Evolutionary conservation across 2,113 vertebrate genomes (phyloP), one percentile per base, ranked within the genome.

Genomic region (Oreamnos americanus): DNA sequence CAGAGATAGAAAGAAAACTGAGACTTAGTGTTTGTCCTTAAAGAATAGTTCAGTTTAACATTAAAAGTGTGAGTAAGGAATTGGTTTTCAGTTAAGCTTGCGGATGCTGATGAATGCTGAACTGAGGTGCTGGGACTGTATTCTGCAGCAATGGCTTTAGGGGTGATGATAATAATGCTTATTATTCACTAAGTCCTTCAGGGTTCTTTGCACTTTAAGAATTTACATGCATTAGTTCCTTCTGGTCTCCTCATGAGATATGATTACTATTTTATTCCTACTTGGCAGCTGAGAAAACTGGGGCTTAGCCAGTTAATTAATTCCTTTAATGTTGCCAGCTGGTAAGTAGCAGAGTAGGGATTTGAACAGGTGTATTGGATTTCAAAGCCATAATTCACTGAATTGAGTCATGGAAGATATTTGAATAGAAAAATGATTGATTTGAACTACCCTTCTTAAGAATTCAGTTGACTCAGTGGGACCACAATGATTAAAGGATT

Each of bases 271-370:
- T 92, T 90, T 81, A 90, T 94, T 91, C 53, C 47, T 95, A 15
- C 36, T 89, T 45, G 19, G 79, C 47, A 94, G 12, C 82, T 86
- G 64, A 76, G 47, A 78, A 92, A 94, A 67, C 45, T 57, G 33
- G 17, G 28, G 26, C 47, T 88, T 91, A 84, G 60, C 88, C 84
- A 90, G 62, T 84, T 88, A 97, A 51, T 96, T 94, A 95, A 97
- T 95, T 96, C 51, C 62, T 53, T 90, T 78, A 90, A 82, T 91
- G 71, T 81, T 91, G 51, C 64, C 45, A 92, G 60, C 39, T 96
- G 90, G 33, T 90, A 81, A 90, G 76, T 88, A 88, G 49, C 36
- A 71, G 53, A 45, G 19, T 43, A 36, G 45, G 58, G 87, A 94
- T 96, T 95, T 92, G 58, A 87, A 92, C 53, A 87, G 43, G 15